These are phyloP conservation scores for Lithosia quadra DNA, from an alignment of 2,888 invertebrate species.

Conservation along the genomic window DNA sequence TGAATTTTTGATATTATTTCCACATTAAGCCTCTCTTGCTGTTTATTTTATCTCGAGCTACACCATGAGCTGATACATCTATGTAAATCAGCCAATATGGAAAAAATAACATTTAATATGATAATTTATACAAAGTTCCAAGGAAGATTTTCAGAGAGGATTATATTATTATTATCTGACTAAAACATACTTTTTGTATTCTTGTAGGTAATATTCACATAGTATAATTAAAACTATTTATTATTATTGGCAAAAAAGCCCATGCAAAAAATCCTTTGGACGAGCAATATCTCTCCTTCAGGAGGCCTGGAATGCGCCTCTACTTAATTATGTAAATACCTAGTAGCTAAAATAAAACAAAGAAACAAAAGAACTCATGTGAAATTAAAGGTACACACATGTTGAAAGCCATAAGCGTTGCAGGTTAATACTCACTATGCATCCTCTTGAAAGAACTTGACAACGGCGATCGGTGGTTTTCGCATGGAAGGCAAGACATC, in stretches of 20 bases:
- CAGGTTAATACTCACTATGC: slow-evolving; percentile 88
- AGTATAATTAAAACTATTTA: background rate
- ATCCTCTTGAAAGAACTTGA: slow-evolving; percentile 95
- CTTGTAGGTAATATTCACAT: background rate
- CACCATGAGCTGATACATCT: background rate
- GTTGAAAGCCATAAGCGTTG: slow-evolving; percentile 16
- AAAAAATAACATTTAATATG: background rate
- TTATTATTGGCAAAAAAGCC: background rate
- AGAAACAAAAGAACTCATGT: slow-evolving; percentile 36
- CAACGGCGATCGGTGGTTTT: slow-evolving; percentile 92
- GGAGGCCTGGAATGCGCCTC: slow-evolving; percentile 38
- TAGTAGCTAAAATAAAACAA: slow-evolving; percentile 42
- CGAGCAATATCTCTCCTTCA: too few species aligned
- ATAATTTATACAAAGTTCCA: background rate
- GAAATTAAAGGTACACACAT: background rate
- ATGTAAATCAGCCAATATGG: background rate
- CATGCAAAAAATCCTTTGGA: slow-evolving; percentile 21
- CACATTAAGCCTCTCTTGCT: background rate
- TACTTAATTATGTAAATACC: slow-evolving; percentile 58
- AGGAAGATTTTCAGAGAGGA: background rate
- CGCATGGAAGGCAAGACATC: slow-evolving; percentile 89
- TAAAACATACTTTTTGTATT: background rate
- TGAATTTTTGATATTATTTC: background rate
- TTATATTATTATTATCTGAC: background rate
- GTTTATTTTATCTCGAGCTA: background rate